Base-by-base conservation (phyloP, 2,888 invertebrate species). In the Drosophila atroscutellata region DNA sequence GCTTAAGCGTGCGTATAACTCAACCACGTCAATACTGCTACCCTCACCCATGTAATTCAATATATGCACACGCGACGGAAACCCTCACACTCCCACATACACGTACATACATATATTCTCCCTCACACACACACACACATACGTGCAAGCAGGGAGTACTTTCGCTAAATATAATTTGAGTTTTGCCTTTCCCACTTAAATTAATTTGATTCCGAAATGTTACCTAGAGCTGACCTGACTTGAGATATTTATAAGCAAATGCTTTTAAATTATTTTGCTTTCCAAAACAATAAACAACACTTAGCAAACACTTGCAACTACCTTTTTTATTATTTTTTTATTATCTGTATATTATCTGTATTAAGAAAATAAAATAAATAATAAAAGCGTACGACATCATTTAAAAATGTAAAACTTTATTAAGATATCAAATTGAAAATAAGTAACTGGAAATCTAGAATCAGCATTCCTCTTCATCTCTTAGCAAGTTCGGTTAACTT, bases 1-100 rank as follows among this genome's bases (percentile, higher is more conserved):
- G 65, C 55, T 52, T 66, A 72, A 72, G 67, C 77, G 82, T 89
- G 89, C 84, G 74, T 80, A 61, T 74, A 80, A 73, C 74, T 60
- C 56, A 71, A 42, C 72, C 54, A 72, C 67, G 65, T 75, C 54
- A 60, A 67, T 75, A 26, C 37, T 50, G 42, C 30, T 42, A 24
- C 51, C 42, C 52, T 65, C 67, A 34, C 18, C 50, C n/a, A 34
- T 60, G 69, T 75, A 75, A 74, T 75, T 75, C 56, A 77, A 75
- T 75, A 75, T 71, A 59, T 75, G 62, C 36, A 11, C 77, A 57
- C 30, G 47, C 32, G 36, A 36, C 24, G 47, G 11, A 32, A 32
- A 11, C 32, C 3, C 45, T 60, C n/a, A n/a, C n/a, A 45, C 52
- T n/a, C 47, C 52, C 20, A 37, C 37, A 28, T 24, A 59, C 24